Base-by-base conservation (phyloP, 2,888 invertebrate genomes). In the Himalopsyche kuldschensis region DNA sequence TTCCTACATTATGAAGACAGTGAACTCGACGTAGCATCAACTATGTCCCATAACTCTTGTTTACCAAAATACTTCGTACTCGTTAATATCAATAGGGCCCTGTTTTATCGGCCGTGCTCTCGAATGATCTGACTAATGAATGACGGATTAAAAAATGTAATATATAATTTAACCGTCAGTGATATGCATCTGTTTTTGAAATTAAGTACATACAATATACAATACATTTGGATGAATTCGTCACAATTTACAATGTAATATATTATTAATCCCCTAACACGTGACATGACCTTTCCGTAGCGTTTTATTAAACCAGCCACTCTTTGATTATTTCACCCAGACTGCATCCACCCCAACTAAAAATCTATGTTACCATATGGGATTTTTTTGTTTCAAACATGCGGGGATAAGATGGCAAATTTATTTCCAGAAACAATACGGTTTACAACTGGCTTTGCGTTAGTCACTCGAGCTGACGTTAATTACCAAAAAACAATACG, bases 311-410 rank as follows among this genome's bases (percentile, higher is more conserved):
- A 55, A 55, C 4, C 55, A 55, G 55, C 63, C 55, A 35, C 81
- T 81, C 81, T 81, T 77, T 77, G 81, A 81, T 81, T 81, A 81
- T 77, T 48, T 31, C 41, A 75, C 35, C 77, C 27, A 32, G 55
- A 48, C 32, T 76, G 47, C 32, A 31, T 32, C 24, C 20, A 20
- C 55, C 55, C 55, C 10, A 55, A 55, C 55, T 55, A 55, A 55
- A 55, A 55, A 55, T 55, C 55, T 24, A 55, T 55, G 55, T 24
- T 24, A 24, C 55, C 55, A 55, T 55, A 55, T 55, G 55, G 55
- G 55, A 20, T 20, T 20, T 5, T n/a, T 55, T 24, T 4, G 8
- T 1, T 55, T 20, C 20, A 55, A 20, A 55, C 1, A 24, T 20
- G 55, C 10, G 20, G 55, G 55, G 55, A 55, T 55, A 20, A 4